Evolutionary conservation across 2,888 invertebrate species (phyloP), one percentile per base, ranked within the genome.

Genomic region (Apodemia duryi): DNA sequence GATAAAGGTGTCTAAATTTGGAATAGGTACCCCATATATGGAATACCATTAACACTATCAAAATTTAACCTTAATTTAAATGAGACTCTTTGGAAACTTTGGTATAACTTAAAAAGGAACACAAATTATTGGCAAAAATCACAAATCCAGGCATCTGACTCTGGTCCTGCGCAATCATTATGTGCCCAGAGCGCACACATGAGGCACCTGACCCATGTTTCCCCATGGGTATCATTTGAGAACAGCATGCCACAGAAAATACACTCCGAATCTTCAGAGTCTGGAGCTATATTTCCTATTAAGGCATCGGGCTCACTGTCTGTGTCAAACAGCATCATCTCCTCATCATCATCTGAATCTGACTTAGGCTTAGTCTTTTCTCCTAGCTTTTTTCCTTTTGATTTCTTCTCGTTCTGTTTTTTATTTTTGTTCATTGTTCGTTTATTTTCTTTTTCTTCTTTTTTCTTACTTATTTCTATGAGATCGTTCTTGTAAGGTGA

Each of bases 401-500:
- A 5, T 52, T 52, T 52, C 52, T 52, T 28, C 28, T 52, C 2
- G 9, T 52, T 52, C 52, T 52, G 52, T 21, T 52, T 52, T 52
- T n/a, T 52, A 3, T 6, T 52, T 52, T 52, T 28, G n/a, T 51
- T 51, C 51, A 28, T 52, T 52, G 21, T 2, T 3, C 21, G 10
- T 28, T 7, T 52, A 52, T 52, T 52, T 52, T 52, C 52, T 28
- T 52, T 28, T 21, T 51, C 51, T 51, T 49, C n/a, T n/a, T 49
- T 49, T 11, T 9, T 51, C 21, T 51, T 51, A 21, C 52, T 61
- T 63, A 61, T 63, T 46, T 67, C 62, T 61, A 62, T 61, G 13
- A 38, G 61, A 35, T 54, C 64, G 46, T 68, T 66, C 63, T 54
- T 65, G 64, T 29, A 63, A 62, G 28, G 52, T 32, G 65, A 67